phyloP scores from a whole-genome alignment of 2,888 invertebrate species.

The Tetragonula carbonaria region DNA sequence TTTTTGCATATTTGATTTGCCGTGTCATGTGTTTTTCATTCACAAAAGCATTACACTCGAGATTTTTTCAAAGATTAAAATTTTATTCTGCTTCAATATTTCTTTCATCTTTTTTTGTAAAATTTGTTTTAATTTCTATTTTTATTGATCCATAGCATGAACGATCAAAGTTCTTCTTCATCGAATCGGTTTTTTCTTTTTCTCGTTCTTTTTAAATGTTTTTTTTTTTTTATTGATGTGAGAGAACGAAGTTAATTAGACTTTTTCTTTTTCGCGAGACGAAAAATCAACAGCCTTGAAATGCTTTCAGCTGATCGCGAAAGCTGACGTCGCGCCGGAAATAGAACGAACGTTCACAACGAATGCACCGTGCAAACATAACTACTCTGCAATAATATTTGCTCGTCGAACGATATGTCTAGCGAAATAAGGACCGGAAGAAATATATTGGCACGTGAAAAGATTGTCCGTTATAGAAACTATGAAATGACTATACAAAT shows the following conservation, averaged over 20 bases:
- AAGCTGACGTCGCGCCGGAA: constrained; percentile 39
- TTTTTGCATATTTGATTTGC: background rate
- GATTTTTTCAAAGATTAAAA: background rate
- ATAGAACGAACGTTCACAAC: constrained; percentile 60
- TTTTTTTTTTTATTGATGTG: background rate
- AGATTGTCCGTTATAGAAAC: background rate
- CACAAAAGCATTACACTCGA: background rate
- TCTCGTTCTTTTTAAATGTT: background rate
- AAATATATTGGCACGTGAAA: constrained; percentile 19
- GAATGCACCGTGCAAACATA: constrained; percentile 59
- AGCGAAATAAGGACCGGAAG: constrained; percentile 33
- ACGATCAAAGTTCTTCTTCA: background rate
- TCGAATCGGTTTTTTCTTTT: background rate
- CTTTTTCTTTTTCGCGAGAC: background rate
- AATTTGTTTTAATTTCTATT: background rate
- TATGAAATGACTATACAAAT: background rate
- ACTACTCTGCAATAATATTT: constrained; percentile 63
- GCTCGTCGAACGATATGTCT: constrained; percentile 49
- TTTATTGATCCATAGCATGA: background rate
- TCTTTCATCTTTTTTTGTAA: background rate
- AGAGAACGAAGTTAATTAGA: background rate
- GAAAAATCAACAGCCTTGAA: constrained; percentile 53
- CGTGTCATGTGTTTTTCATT: background rate
- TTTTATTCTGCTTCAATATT: background rate
- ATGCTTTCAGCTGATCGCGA: constrained; percentile 54